A percentile compares a stretch with the other conserved stretches of the same genome.
Evolutionary conservation across 2,113 vertebrate species (phyloP).

Genomic region (Laticauda colubrina): DNA sequence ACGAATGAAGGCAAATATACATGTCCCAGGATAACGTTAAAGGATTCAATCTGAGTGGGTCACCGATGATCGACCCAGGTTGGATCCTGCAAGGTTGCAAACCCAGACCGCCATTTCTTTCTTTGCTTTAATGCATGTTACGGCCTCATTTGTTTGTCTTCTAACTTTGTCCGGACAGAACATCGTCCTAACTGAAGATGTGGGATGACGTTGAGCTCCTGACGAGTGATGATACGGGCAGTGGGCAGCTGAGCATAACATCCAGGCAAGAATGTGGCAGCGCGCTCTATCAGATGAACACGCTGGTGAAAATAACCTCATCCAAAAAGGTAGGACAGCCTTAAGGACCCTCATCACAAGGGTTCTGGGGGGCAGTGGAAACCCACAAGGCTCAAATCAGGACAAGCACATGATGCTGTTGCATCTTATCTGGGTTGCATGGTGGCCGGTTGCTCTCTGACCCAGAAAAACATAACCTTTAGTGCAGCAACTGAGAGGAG

Average conservation of each 20-base stretch:
- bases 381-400: neutral
- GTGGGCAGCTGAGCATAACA: conserved; percentile 69
- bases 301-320: conserved; percentile 81
- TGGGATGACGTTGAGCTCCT: conserved; percentile 89
- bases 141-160: neutral
- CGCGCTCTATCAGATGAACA: conserved; percentile 87
- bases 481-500: too few species aligned
- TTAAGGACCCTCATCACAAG: accelerated
- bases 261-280: conserved; percentile 76
- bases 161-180: neutral
- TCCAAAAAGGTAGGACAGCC: conserved; percentile 75
- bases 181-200: conserved; percentile 62
- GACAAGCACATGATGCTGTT: too few species aligned
- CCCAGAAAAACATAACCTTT: neutral
- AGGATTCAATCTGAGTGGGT: neutral
- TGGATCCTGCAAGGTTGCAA: neutral
- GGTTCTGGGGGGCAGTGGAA: neutral
- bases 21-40: neutral
- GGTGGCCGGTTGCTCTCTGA: too few species aligned
- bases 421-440: too few species aligned
- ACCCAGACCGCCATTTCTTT: neutral
- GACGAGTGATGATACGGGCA: conserved; percentile 83
- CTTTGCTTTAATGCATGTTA: accelerated
- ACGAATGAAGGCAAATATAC: neutral
- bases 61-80: neutral